Percentiles rank a stretch among this genome's conserved stretches.
Conservation (phyloP, 2,113 vertebrate genomes). For the Orycteropus afer region DNA sequence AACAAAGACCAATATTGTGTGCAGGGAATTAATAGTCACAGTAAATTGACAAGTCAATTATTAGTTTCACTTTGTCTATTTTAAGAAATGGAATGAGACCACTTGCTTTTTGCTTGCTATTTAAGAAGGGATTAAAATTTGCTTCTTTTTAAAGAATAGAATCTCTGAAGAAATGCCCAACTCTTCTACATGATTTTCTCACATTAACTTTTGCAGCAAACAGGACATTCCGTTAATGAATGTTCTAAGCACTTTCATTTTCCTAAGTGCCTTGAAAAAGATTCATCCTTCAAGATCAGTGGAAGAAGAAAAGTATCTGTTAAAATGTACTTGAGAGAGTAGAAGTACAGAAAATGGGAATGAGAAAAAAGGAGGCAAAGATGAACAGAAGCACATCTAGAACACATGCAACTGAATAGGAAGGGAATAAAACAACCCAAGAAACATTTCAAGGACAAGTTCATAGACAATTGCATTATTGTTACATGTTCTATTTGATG, state of each 20-base stretch:
- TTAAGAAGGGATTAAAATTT: constrained; percentile 67
- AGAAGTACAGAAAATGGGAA: constrained; percentile 45
- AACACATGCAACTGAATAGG: neutral
- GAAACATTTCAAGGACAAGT: constrained; percentile 36
- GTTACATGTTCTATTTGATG: constrained; percentile 7
- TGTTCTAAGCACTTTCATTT: constrained; percentile 70
- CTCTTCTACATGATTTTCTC: constrained; percentile 60
- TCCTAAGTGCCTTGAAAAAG: constrained; percentile 60
- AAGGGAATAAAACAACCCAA: neutral
- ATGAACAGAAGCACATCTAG: constrained; percentile 52
- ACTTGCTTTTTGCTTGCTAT: constrained; percentile 59
- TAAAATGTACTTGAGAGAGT: constrained; percentile 63
- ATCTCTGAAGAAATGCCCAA: constrained; percentile 48
- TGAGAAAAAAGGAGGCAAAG: constrained; percentile 56
- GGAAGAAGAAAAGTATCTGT: constrained; percentile 58
- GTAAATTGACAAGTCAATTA: constrained; percentile 74
- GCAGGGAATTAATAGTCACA: constrained; percentile 65
- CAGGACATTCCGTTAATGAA: constrained; percentile 56
- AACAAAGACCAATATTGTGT: constrained; percentile 58
- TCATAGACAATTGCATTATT: neutral
- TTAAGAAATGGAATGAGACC: constrained; percentile 68
- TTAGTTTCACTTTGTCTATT: constrained; percentile 66
- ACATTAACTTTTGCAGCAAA: constrained; percentile 64
- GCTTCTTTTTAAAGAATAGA: constrained; percentile 62
- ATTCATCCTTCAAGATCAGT: constrained; percentile 68